Base-by-base conservation (phyloP, 2,797 vertebrate species). In the Channallabes apus region DNA sequence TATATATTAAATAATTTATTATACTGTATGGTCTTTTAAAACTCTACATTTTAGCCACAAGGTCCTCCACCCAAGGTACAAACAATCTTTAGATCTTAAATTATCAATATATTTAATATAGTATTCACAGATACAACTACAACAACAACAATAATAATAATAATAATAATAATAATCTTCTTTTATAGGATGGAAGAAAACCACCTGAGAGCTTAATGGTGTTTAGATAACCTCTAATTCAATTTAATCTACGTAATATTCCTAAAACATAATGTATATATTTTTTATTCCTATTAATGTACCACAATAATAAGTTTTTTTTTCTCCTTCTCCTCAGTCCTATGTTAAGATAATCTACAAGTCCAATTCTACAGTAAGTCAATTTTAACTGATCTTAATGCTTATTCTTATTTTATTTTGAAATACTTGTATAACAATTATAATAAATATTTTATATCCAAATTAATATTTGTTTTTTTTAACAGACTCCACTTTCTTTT, bases 241-340 rank as follows among this genome's bases (percentile, higher is more conserved):
- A 46, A 46, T 73, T 1, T n/a, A 15, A 22, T 4, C 35, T 35
- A 35, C 3, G 35, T 35, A 46, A 15, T n/a, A 29, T 56, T 78
- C 8, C 4, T 77, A 35, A 59, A 7, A 29, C n/a, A 27, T 7
- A 17, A 3, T 3, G 2, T 54, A 17, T 51, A 2, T 27, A 3
- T 56, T 27, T 72, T 73, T 73, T n/a, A 73, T 73, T 73, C 41
- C 67, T 38, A n/a, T 29, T 20, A 27, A 71, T 38, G 18, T 32
- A 17, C 17, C 15, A 7, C 54, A 59, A 11, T 77, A 24, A 56
- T 56, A 22, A 24, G 9, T 46, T 58, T 20, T 29, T 0, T 46
- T 73, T 14, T 38, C 15, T 58, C 35, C 15, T 58, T 24, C 35
- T 80, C 78, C n/a, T 32, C 79, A 80, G 79, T 80, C 62, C n/a